A percentile compares a stretch with the other conserved stretches of the same genome.
Conservation (phyloP, 2,797 vertebrate species). For the Sphenopsis melanotis region DNA sequence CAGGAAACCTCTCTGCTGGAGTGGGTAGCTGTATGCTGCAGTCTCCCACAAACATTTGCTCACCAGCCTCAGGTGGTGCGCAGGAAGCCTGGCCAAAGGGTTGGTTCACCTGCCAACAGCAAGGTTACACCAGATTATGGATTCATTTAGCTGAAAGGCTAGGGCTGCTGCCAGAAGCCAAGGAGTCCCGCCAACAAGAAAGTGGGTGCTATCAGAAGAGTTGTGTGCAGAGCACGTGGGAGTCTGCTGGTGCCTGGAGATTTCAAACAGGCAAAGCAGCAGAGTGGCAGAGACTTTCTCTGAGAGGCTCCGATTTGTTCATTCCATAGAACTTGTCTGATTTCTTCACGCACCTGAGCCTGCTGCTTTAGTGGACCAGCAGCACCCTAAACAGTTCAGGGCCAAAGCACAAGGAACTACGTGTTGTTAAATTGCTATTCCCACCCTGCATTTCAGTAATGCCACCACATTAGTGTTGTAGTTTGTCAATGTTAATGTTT, state of each 20-base stretch:
- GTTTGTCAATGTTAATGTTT: not conserved
- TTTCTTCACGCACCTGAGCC: not conserved
- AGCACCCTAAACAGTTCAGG: not conserved
- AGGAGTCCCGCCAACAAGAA: not conserved
- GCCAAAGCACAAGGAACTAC: not conserved
- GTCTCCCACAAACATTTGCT: not conserved
- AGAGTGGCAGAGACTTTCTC: not conserved
- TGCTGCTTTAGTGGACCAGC: not conserved
- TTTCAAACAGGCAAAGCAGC: not conserved
- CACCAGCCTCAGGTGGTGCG: not conserved
- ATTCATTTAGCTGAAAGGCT: not conserved
- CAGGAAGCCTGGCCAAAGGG: not conserved
- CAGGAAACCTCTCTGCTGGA: not conserved
- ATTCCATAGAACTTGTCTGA: not conserved
- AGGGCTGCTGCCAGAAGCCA: not conserved
- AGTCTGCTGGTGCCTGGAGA: not conserved
- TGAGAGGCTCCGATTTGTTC: not conserved
- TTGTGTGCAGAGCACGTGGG: not conserved
- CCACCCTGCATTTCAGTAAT: not conserved
- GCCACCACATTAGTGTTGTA: rapidly evolving
- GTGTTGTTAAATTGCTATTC: not conserved
- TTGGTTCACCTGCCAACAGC: not conserved
- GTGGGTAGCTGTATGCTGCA: not conserved
- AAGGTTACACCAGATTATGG: not conserved
- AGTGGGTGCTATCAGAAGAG: not conserved